Evolutionary conservation across 2,797 vertebrate genomes (phyloP).

Genomic region (Labroides dimidiatus): DNA sequence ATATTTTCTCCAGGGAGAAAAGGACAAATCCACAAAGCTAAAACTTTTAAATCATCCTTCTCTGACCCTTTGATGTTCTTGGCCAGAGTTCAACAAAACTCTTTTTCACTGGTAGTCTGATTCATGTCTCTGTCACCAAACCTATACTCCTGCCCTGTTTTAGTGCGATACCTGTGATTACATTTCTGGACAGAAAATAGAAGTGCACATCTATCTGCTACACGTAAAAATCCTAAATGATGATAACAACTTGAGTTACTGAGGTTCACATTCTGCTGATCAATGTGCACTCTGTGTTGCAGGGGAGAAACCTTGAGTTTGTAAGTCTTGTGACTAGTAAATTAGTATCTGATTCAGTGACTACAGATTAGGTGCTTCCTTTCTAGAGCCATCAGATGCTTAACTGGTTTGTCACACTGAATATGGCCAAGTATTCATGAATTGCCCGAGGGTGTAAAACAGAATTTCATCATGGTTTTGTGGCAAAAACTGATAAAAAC

Average conservation of each 20-base stretch:
- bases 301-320: background rate
- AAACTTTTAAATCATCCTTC: slow-evolving; percentile 2
- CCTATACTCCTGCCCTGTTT: slow-evolving; percentile 15
- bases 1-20: background rate
- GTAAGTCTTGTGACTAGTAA: slow-evolving; percentile 4
- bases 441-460: slow-evolving; percentile 11
- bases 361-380: background rate
- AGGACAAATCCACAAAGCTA: background rate
- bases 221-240: slow-evolving; percentile 10
- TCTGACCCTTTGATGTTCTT: slow-evolving; percentile 4
- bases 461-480: slow-evolving; percentile 4
- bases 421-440: slow-evolving; percentile 4
- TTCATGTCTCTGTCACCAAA: slow-evolving; percentile 4
- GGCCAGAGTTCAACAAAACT: slow-evolving; percentile 8
- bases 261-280: background rate
- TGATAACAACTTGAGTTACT: background rate
- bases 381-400: slow-evolving; percentile 10
- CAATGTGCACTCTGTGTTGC: background rate
- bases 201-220: background rate
- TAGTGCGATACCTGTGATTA: slow-evolving; percentile 2
- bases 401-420: slow-evolving; percentile 27
- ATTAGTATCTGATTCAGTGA: slow-evolving; percentile 25
- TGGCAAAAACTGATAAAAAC: slow-evolving; percentile 5
- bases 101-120: slow-evolving; percentile 10
- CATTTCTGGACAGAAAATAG: background rate